phyloP scores from a whole-genome alignment of 2,888 invertebrate genomes.

The Rhamnusium bicolor region DNA sequence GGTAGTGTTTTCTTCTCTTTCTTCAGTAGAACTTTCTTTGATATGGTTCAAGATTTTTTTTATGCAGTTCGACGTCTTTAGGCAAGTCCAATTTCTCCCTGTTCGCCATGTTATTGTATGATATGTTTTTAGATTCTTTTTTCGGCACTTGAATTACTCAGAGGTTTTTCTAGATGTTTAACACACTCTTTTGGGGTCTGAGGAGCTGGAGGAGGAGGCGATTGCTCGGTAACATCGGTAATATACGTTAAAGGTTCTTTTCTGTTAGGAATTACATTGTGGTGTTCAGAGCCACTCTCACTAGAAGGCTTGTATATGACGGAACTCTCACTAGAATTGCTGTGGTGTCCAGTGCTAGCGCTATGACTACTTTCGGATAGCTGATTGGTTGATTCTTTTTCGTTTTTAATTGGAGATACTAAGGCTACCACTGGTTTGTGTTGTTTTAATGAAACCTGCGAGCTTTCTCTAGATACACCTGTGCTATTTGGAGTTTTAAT shows the following conservation, averaged over 20 bases:
- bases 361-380: constrained; percentile 82
- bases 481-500: constrained; percentile 66
- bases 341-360: constrained; percentile 79
- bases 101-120: constrained; percentile 39
- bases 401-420: constrained; percentile 84
- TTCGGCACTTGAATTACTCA: constrained; percentile 24
- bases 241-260: constrained; percentile 72
- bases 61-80: constrained; percentile 60
- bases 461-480: constrained; percentile 65
- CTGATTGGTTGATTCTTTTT: constrained; percentile 70
- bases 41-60: constrained; percentile 72
- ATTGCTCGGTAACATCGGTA: constrained; percentile 53
- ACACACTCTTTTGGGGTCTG: constrained; percentile 62
- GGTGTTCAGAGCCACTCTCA: constrained; percentile 79
- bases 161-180: constrained; percentile 38
- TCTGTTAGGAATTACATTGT: constrained; percentile 72
- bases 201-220: constrained; percentile 49
- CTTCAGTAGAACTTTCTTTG: constrained; percentile 39
- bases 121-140: constrained; percentile 44
- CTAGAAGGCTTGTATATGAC: constrained; percentile 83
- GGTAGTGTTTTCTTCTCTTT: constrained; percentile 38
- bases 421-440: constrained; percentile 71
- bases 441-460: constrained; percentile 61
- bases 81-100: constrained; percentile 41
- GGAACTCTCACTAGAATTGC: constrained; percentile 82